Percentiles rank a stretch among this genome's conserved stretches.
phyloP scores from a whole-genome alignment of 2,113 vertebrate species.

The Apteryx owenii region DNA sequence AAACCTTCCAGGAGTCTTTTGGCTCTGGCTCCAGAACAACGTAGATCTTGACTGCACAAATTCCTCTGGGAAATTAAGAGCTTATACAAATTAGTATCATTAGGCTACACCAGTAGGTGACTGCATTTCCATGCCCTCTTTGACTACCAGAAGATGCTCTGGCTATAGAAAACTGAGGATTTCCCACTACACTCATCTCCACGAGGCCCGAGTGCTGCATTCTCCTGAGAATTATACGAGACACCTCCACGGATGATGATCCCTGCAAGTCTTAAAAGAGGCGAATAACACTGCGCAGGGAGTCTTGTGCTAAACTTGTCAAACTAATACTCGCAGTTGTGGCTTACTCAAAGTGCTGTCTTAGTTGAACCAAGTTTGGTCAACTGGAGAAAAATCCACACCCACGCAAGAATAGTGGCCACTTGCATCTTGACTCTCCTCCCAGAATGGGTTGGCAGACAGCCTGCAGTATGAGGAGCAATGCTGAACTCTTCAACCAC shows the following conservation, averaged over 20 bases:
- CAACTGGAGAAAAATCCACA: neutral
- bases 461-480: neutral
- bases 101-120: neutral
- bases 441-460: neutral
- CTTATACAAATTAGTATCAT: neutral
- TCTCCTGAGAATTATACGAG: neutral
- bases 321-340: neutral
- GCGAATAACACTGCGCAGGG: neutral
- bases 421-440: neutral
- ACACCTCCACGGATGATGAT: neutral
- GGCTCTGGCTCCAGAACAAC: neutral
- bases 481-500: neutral
- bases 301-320: neutral
- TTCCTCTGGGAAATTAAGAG: neutral
- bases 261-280: neutral
- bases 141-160: neutral
- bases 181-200: neutral
- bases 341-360: neutral
- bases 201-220: neutral
- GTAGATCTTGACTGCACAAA: neutral
- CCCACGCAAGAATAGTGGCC: fast-evolving
- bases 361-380: neutral
- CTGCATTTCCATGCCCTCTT: neutral
- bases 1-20: neutral
- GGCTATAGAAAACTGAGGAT: neutral